Percentiles rank a stretch among this genome's conserved stretches.
These are phyloP conservation scores for Lithosia quadra DNA, from an alignment of 2,888 invertebrate species.

Conservation along the genomic window DNA sequence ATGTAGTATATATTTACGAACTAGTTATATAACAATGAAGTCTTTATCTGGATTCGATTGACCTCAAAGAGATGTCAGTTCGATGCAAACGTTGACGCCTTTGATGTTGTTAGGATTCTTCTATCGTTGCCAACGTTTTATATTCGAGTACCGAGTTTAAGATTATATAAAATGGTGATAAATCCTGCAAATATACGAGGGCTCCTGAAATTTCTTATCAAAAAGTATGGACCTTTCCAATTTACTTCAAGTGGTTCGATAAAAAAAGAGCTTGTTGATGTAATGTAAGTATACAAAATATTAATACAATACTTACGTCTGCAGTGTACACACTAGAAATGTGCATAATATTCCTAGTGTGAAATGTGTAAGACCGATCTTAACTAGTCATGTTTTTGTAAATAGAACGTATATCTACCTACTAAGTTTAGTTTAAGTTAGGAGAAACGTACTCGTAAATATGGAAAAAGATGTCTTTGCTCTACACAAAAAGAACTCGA, in stretches of 20 bases:
- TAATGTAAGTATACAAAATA: constrained; percentile 12
- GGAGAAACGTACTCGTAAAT: constrained; percentile 17
- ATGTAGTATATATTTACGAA: neutral
- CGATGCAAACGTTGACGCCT: constrained; percentile 26
- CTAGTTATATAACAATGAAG: constrained; percentile 31
- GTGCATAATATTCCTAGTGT: neutral
- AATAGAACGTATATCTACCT: constrained; percentile 6
- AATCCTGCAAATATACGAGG: constrained; percentile 46
- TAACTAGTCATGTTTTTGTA: neutral
- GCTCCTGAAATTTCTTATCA: constrained; percentile 41
- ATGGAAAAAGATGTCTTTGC: constrained; percentile 43
- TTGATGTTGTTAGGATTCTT: constrained; percentile 30
- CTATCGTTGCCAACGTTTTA: constrained; percentile 31
- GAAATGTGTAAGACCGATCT: neutral
- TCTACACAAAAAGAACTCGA: constrained; percentile 54
- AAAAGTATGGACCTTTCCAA: constrained; percentile 41
- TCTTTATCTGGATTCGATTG: constrained; percentile 28
- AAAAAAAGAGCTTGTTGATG: constrained; percentile 32
- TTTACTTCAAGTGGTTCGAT: constrained; percentile 41
- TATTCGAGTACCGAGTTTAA: constrained; percentile 22
- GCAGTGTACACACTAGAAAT: too few species aligned
- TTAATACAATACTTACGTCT: neutral
- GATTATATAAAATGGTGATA: constrained; percentile 52
- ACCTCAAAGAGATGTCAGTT: constrained; percentile 45
- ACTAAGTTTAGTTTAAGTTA: constrained; percentile 17